Evolutionary conservation across 92 coral and sea anemone species (phyloP).

Genomic region (Nematostella vectensis): DNA sequence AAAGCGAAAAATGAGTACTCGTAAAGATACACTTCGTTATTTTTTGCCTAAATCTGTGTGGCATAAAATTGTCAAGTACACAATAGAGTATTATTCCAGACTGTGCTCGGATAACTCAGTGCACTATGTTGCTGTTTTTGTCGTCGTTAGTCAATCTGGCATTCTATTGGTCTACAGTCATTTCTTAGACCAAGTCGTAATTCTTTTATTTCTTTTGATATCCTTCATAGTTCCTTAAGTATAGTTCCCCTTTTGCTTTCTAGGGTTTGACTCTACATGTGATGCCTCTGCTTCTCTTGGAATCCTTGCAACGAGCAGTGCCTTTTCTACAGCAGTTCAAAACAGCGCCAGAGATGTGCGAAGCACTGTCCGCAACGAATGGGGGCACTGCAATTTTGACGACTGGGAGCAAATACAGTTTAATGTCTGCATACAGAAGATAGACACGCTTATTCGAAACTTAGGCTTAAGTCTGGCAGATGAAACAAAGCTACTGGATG

Average conservation of each 20-base stretch:
- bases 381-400: conserved; percentile 84
- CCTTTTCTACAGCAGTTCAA: conserved; percentile 33
- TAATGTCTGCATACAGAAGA: conserved; percentile 41
- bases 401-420: conserved; percentile 48
- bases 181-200: too few relatives aligned
- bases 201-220: too few relatives aligned
- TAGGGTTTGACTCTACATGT: conserved; percentile 68
- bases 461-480: conserved; percentile 32
- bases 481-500: conserved; percentile 34
- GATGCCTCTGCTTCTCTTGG: conserved; percentile 73
- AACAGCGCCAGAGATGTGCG: conserved; percentile 52
- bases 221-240: background rate
- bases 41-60: background rate
- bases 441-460: conserved; percentile 54
- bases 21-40: too few relatives aligned
- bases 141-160: too few relatives aligned
- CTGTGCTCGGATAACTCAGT: too few relatives aligned
- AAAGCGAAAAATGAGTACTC: too few relatives aligned
- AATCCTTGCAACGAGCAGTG: conserved; percentile 40
- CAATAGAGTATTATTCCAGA: too few relatives aligned
- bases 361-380: conserved; percentile 55
- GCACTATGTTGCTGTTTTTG: too few relatives aligned
- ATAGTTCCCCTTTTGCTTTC: background rate
- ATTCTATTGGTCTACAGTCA: too few relatives aligned
- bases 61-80: background rate